A percentile compares a stretch with the other conserved stretches of the same genome.
These are phyloP conservation scores for Tetramorium parvispinum DNA, from an alignment of 1,140 invertebrate species.

Conservation along the genomic window DNA sequence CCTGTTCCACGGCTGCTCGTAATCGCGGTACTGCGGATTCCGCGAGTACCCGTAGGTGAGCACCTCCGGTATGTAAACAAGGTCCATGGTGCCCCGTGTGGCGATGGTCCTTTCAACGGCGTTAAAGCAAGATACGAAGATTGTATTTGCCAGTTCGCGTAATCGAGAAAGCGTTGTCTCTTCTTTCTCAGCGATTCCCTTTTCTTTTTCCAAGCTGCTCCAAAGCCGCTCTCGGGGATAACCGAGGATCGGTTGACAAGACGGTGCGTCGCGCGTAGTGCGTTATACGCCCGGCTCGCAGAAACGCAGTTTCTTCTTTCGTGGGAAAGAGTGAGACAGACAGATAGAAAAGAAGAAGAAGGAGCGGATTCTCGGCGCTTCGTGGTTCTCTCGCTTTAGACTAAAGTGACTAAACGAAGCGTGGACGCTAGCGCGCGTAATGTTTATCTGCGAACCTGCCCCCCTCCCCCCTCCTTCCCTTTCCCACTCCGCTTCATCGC, in stretches of 20 bases:
- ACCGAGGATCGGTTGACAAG: not conserved
- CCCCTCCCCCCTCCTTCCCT: not conserved
- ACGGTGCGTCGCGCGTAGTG: not conserved
- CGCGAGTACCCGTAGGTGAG: constrained; percentile 85
- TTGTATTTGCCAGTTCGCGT: no score
- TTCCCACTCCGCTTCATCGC: constrained; percentile 48
- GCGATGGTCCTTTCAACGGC: no score
- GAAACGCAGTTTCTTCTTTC: constrained; percentile 16
- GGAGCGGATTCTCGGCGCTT: not conserved
- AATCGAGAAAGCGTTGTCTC: no score
- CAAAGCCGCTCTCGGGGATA: not conserved
- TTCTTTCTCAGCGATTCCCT: no score
- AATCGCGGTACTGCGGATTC: constrained; percentile 84
- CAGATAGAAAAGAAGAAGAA: not conserved
- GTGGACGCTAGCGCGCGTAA: constrained; percentile 63
- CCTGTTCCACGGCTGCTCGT: constrained; percentile 84
- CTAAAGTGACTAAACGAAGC: constrained; percentile 72
- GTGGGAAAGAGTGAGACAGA: not conserved
- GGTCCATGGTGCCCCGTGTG: constrained; percentile 76
- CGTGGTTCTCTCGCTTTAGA: constrained; percentile 63
- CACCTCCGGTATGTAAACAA: constrained; percentile 82
- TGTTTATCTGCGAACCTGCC: constrained; percentile 72
- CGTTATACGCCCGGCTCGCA: not conserved
- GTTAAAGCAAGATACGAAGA: not conserved
- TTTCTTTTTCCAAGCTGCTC: not conserved